Evolutionary conservation across 2,888 invertebrate genomes (phyloP), one percentile per base, ranked within the genome.

Genomic region (Leistus spinibarbis): DNA sequence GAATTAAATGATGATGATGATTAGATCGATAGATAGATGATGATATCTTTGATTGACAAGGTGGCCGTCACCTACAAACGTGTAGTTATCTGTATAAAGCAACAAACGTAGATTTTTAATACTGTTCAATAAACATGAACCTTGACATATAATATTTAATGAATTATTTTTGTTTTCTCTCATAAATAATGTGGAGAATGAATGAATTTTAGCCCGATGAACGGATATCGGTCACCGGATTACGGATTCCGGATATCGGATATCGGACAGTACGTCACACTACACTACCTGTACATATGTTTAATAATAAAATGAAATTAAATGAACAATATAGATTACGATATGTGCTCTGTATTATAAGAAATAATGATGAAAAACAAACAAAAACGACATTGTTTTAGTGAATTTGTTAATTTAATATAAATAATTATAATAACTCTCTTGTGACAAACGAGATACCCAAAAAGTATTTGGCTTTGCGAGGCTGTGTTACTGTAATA

Each of bases 381-480:
- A 66, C 2, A 17, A 60, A 69, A 69, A 54, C 54, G 75, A 74
- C 54, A 20, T 69, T 76, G 66, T 54, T 71, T 22, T 76, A 76
- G 71, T 71, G 67, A 76, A 76, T 70, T 70, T 69, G 64, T 75
- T 76, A 73, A 76, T 75, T 76, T 74, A 69, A 17, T 16, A 16
- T 53, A 40, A 66, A 40, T 53, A 40, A 67, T 27, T 73, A 40
- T 40, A 40, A 40, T 40, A 40, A 40, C 40, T 40, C 40, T 40
- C 40, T 40, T 40, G 40, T 40, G 40, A 40, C 40, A 40, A 22
- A 60, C 60, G 68, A 80, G 81, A 85, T 85, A 87, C 86, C 86
- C 86, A 84, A 86, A 86, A 86, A 86, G 88, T 88, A 88, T 88
- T 88, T 88, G 87, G 88, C 87, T 88, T 88, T 86, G 88, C 86